phyloP scores from a whole-genome alignment of 1,140 invertebrate genomes.

The Lucilia sericata region DNA sequence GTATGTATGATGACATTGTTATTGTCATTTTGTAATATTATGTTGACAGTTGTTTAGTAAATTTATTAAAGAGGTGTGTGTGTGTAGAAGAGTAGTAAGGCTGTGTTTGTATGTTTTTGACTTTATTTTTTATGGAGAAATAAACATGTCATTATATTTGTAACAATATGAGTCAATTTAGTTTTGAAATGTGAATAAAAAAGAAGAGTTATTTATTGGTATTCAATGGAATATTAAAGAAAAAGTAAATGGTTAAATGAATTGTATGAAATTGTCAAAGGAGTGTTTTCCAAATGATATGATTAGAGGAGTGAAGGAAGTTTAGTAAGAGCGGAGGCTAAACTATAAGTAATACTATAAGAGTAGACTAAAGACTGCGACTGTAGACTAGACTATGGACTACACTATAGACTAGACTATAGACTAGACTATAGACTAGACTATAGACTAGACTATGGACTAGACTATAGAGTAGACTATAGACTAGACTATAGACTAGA shows the following conservation, averaged over 20 bases:
- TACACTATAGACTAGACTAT: too few species aligned
- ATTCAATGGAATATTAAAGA: background rate
- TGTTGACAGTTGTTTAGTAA: conserved; percentile 40
- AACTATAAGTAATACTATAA: too few species aligned
- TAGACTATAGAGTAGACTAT: too few species aligned
- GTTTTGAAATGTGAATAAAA: background rate
- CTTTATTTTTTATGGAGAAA: conserved; percentile 20
- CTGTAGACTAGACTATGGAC: too few species aligned
- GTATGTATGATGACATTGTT: conserved; percentile 21
- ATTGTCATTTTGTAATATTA: conserved; percentile 29
- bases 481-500: too few species aligned
- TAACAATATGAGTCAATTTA: conserved; percentile 39
- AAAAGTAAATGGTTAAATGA: background rate
- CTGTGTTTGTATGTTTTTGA: background rate
- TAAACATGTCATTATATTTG: conserved; percentile 34
- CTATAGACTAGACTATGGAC: too few species aligned
- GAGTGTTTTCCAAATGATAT: too few species aligned
- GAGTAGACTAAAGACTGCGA: too few species aligned
- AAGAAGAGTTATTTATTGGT: conserved; percentile 16
- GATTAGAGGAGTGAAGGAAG: too few species aligned
- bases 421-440: too few species aligned
- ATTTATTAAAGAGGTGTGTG: conserved; percentile 34
- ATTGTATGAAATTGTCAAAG: too few species aligned
- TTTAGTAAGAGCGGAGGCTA: too few species aligned
- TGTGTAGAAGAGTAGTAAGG: background rate